Base-by-base conservation (phyloP, 2,113 vertebrate genomes). In the Trogon surrucura region DNA sequence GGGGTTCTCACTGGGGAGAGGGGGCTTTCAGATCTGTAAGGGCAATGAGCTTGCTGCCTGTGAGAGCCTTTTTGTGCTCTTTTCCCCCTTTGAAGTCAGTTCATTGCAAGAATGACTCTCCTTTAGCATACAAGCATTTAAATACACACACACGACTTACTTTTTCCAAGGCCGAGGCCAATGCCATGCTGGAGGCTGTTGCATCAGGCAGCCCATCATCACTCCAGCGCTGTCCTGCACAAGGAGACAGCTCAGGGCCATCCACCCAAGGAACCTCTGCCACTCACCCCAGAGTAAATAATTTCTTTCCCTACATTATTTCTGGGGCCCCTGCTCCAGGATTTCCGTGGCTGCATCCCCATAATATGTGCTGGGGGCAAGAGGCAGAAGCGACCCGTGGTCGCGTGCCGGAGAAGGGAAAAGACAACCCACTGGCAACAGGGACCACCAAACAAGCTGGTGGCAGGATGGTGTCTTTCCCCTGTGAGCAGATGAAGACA, bases 21-120 rank as follows among this genome's bases (percentile, higher is more conserved):
- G 36, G 62, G 29, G 16, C 1, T 1, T 44, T 45, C 0, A 0
- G 9, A 27, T 19, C 62, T 3, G 1, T 56, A 1, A 1, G 4
- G 25, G 17, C 27, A 25, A 61, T 84, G 16, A 48, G 23, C 47
- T 19, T 26, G 23, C 64, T 84, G 69, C 60, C 36, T 77, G 4
- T 1, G 20, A 34, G 34, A 41, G 36, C n/a, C 50, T 84, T 41
- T 65, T 30, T 60, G 47, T 69, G 72, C 36, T 77, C 38, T 48
- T 27, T 45, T 12, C 45, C 70, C 16, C n/a, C 60, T 83, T 73
- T 11, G 41, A 45, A 5, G 25, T 23, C 41, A 8, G 41, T 57
- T 77, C 32, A 7, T 17, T 60, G 53, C 62, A 48, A 77, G 71
- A 41, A 41, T 21, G 58, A 11, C 57, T 18, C 32, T 75, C 53